Base-by-base conservation (phyloP, 2,113 vertebrate species). In the Ptilorrhoa leucosticta region DNA sequence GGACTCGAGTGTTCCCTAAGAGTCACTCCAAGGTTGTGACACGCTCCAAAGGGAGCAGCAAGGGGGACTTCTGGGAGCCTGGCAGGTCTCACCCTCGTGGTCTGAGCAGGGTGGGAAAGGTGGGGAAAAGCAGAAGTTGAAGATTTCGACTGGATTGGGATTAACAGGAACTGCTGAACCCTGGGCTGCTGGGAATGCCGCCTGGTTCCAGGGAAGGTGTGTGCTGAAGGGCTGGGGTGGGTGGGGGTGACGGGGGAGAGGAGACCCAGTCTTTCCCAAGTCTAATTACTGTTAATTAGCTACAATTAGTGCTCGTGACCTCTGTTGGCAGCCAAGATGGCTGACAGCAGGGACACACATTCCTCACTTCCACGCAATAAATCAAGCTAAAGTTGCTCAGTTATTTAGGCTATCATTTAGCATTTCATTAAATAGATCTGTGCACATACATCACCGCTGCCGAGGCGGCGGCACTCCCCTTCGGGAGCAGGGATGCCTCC, bases 271-370 rank as follows among this genome's bases (percentile, higher is more conserved):
- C 37, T 77, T 86, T 63, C 83, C 56, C 64, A 44, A 53, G 69
- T 40, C 89, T 96, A 91, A 97, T 97, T 92, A 56, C 71, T 45
- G 86, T 51, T 95, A 95, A 96, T 97, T 89, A 94, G 56, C 83
- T 71, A 89, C 94, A 91, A 84, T 95, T 95, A 71, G 83, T 33
- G 80, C 80, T 66, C 0, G 0, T 89, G 73, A 96, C 96, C 95
- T 87, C 83, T 71, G 68, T 57, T 77, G 64, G 16, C 71, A 58
- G 73, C 94, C 91, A 90, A 90, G 94, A 92, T 95, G 96, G 94
- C 94, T 95, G 95, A 66, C 90, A 90, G 92, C 83, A 30, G 88
- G 40, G 60, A 91, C 83, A 75, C n/a, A 3, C 83, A 42, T 87
- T 87, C 47, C 35, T 81, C 69, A 10, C 82, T 51, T 45, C 72